Conservation (phyloP, 2,113 vertebrate species). For the Channa argus region DNA sequence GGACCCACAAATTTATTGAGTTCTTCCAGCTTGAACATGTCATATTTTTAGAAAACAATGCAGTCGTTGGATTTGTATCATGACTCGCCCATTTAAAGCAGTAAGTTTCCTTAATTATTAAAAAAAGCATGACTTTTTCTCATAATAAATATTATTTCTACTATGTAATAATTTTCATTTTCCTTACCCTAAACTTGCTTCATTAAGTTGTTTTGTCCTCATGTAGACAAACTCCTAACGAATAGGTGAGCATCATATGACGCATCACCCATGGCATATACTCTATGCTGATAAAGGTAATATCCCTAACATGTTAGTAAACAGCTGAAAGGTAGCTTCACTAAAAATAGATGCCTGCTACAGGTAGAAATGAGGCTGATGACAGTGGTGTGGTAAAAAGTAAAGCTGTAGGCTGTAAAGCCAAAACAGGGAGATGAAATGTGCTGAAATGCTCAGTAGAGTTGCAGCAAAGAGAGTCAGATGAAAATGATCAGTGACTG, state of each 20-base stretch:
- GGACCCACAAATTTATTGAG: no score
- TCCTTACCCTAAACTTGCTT: background rate
- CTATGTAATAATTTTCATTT: background rate
- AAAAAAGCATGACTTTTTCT: no score
- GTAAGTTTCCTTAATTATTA: no score
- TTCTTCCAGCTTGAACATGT: no score
- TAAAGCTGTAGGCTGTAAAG: background rate
- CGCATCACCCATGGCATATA: no score
- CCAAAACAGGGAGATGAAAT: slow-evolving; percentile 12
- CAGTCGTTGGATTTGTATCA: no score
- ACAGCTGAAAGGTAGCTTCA: background rate
- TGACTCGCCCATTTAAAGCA: no score
- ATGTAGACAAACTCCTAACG: no score
- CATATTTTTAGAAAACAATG: no score
- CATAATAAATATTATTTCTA: background rate
- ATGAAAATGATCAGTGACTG: background rate
- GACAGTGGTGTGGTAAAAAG: background rate
- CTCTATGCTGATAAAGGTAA: no score
- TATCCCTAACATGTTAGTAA: background rate
- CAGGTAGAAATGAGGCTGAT: background rate
- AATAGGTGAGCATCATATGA: no score
- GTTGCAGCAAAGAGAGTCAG: background rate
- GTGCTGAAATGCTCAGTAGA: background rate
- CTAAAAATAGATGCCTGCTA: background rate
- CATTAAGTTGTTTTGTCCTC: no score